Evolutionary conservation across 2,113 vertebrate species (phyloP).

Genomic region (Brienomyrus brachyistius): DNA sequence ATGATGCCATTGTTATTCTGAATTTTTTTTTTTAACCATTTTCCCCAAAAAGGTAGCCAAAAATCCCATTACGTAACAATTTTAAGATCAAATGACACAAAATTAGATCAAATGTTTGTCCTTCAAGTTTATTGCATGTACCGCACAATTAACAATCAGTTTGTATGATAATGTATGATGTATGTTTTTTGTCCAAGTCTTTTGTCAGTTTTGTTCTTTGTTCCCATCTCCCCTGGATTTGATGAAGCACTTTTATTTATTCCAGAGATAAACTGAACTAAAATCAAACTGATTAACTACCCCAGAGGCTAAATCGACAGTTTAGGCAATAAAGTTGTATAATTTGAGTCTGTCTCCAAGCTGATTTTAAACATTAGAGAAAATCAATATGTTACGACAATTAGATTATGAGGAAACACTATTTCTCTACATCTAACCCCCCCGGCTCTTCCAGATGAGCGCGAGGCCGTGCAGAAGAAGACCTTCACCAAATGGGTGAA

Average conservation of each 20-base stretch:
- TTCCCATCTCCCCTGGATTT: neutral
- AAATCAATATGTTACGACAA: neutral
- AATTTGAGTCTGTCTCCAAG: neutral
- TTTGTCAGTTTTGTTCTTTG: neutral
- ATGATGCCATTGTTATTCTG: neutral
- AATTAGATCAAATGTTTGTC: neutral
- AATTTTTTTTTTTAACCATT: neutral
- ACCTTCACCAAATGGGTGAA: slow-evolving; percentile 97
- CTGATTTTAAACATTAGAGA: neutral
- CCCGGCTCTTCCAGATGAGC: slow-evolving; percentile 69
- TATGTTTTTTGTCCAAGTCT: neutral
- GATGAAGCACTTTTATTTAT: neutral
- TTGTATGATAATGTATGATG: neutral
- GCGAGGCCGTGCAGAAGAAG: slow-evolving; percentile 95
- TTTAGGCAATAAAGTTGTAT: neutral
- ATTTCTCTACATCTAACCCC: neutral
- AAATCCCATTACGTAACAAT: neutral
- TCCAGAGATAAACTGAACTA: neutral
- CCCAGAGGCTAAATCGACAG: neutral
- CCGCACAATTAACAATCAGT: neutral
- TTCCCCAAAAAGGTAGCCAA: neutral
- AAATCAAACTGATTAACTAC: neutral
- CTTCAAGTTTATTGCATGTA: neutral
- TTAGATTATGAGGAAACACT: neutral
- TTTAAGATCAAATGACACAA: neutral